Evolutionary conservation across 2,797 vertebrate genomes (phyloP), one percentile per base, ranked within the genome.

Genomic region (Alca torda): DNA sequence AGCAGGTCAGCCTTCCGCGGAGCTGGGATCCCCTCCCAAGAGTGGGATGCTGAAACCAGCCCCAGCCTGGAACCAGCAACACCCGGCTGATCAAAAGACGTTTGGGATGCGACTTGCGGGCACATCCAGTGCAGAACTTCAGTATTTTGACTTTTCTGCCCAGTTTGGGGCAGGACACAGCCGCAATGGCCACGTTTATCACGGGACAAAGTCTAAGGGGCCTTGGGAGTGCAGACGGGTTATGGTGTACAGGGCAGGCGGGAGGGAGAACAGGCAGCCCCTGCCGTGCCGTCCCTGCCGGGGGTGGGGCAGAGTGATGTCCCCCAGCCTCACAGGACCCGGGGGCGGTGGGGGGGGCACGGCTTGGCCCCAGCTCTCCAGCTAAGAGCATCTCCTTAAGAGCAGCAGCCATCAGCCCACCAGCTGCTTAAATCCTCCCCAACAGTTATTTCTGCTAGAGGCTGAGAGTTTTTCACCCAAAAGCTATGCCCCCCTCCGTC

Each of bases 201-300:
- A 60, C 0, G 1, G 96, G 87, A 80, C 96, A 97, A 97, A 97
- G 96, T 97, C 95, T 96, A 95, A 91, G 79, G 50, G 79, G 87
- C 89, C 82, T 65, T 2, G 0, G 57, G 67, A 93, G n/a, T 4
- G 0, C 46, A 5, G 33, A 6, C 1, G 1, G 57, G 61, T 45
- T 18, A 11, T 0, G 3, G 67, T 46, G 15, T 56, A 60, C 15
- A 10, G 37, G 13, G 67, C 50, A 63, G 48, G 57, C 2, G 3
- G 56, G 54, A 30, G 9, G 0, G 1, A 24, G 39, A 43, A 23
- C 20, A 35, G 74, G 57, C 61, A 72, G 61, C 16, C 39, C 50
- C 57, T 28, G 57, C 54, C 45, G 3, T 16, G 2, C 28, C 48
- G 4, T 17, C 14, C 37, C 46, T 11, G n/a, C 9, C 23, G 1